Percentiles rank a stretch among this genome's conserved stretches.
Evolutionary conservation across 2,888 invertebrate species (phyloP).

Genomic region (Drosophila suboccidentalis): DNA sequence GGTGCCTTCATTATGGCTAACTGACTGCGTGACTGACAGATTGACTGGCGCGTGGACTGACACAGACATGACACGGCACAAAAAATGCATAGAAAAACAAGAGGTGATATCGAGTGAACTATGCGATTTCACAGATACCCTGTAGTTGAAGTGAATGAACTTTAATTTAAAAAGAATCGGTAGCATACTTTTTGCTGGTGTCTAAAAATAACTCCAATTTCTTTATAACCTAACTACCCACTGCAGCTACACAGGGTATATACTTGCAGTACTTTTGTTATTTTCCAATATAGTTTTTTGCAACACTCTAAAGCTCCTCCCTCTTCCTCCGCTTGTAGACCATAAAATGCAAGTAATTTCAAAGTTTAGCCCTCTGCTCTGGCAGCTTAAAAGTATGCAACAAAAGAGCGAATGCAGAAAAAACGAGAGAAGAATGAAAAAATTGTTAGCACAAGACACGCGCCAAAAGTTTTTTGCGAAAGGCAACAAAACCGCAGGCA

Average conservation of each 20-base stretch:
- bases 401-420: slow-evolving; percentile 8
- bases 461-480: slow-evolving; percentile 60
- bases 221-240: background rate
- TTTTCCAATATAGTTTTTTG: slow-evolving; percentile 55
- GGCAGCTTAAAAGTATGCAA: slow-evolving; percentile 62
- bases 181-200: background rate
- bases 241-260: slow-evolving; percentile 1
- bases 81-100: slow-evolving; percentile 46
- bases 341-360: slow-evolving; percentile 76
- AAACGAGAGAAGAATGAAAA: slow-evolving; percentile 37
- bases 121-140: slow-evolving; percentile 24
- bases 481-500: slow-evolving; percentile 66
- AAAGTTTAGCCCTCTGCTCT: slow-evolving; percentile 61
- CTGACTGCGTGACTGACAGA: slow-evolving; percentile 79
- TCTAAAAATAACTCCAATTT: background rate
- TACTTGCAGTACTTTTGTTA: slow-evolving; percentile 37
- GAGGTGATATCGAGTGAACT: background rate
- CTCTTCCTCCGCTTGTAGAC: slow-evolving; percentile 2
- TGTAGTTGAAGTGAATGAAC: background rate
- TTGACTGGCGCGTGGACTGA: slow-evolving; percentile 73
- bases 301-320: slow-evolving; percentile 14
- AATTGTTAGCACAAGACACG: slow-evolving; percentile 72
- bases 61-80: slow-evolving; percentile 68
- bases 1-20: slow-evolving; percentile 72
- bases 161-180: background rate